Evolutionary conservation across 53 echinoderm and acorn worm genomes (phyloP).

Genomic region (Crossaster papposus): DNA sequence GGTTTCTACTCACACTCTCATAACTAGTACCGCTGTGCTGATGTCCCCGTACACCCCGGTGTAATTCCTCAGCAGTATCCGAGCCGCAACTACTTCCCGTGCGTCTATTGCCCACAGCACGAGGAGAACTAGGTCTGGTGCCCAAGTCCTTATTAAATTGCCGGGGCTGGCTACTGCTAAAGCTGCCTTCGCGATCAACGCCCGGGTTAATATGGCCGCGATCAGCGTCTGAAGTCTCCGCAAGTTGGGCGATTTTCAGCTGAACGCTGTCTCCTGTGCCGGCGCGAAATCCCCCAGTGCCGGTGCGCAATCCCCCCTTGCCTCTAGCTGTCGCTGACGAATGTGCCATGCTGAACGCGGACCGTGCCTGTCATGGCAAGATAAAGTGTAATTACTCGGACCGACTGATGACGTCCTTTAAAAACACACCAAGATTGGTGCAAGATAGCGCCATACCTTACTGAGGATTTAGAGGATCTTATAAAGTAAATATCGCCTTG

Average conservation of each 20-base stretch:
- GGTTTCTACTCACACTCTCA: constrained; percentile 14
- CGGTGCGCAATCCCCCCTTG: constrained; percentile 56
- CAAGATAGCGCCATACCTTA: constrained; percentile 38
- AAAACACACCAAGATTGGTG: constrained; percentile 25
- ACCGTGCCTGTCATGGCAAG: constrained; percentile 46
- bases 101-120: constrained; percentile 52
- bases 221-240: constrained; percentile 32
- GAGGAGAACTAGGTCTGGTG: constrained; percentile 33
- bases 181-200: constrained; percentile 26
- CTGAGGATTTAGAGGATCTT: constrained; percentile 44
- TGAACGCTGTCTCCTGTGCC: constrained; percentile 51
- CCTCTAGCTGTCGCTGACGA: constrained; percentile 46
- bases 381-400: constrained; percentile 40
- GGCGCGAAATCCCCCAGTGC: constrained; percentile 49
- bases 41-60: background rate
- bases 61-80: background rate
- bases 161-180: background rate
- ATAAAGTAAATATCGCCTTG: constrained; percentile 31
- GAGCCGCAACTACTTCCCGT: constrained; percentile 48
- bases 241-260: constrained; percentile 33
- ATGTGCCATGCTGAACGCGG: constrained; percentile 47
- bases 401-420: constrained; percentile 27
- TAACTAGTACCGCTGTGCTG: constrained; percentile 12
- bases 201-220: constrained; percentile 9
- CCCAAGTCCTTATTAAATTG: constrained; percentile 56